phyloP scores from a whole-genome alignment of 2,113 vertebrate species.

The Petromus typicus region DNA sequence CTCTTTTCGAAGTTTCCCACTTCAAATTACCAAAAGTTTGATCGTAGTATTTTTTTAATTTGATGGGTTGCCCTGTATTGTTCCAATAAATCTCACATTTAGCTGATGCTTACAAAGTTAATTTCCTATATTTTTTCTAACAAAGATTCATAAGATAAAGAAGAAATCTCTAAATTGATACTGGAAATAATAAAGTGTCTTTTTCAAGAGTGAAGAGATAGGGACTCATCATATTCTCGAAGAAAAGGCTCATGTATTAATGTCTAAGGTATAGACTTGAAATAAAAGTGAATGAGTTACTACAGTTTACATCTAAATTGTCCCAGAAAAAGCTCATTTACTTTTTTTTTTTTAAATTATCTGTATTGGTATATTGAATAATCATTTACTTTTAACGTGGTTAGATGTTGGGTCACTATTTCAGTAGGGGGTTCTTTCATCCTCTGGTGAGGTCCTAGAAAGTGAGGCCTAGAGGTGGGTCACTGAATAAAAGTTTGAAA shows the following conservation, averaged over 20 bases:
- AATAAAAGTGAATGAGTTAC: not conserved
- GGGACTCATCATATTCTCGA: not conserved
- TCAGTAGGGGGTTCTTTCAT: not conserved
- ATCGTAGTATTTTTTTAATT: not conserved
- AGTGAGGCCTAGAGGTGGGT: not conserved
- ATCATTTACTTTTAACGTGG: not conserved
- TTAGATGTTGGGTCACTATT: not conserved
- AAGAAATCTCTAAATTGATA: not conserved
- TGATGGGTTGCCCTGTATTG: not conserved
- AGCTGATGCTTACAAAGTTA: not conserved
- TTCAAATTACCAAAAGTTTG: not conserved
- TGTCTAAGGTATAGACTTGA: not conserved
- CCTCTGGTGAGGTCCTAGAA: not conserved
- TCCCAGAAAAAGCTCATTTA: not conserved
- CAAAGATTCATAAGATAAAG: not conserved
- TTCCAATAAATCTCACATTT: not conserved
- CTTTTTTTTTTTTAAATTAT: too few relatives aligned
- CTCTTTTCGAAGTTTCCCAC: not conserved
- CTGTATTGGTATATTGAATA: too few relatives aligned
- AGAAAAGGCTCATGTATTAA: not conserved
- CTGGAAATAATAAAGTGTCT: not conserved
- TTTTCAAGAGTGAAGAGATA: not conserved
- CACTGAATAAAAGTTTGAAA: not conserved
- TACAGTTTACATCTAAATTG: not conserved
- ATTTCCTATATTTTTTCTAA: not conserved